Evolutionary conservation across 2,113 vertebrate species (phyloP).

Genomic region (Clarias batrachus): DNA sequence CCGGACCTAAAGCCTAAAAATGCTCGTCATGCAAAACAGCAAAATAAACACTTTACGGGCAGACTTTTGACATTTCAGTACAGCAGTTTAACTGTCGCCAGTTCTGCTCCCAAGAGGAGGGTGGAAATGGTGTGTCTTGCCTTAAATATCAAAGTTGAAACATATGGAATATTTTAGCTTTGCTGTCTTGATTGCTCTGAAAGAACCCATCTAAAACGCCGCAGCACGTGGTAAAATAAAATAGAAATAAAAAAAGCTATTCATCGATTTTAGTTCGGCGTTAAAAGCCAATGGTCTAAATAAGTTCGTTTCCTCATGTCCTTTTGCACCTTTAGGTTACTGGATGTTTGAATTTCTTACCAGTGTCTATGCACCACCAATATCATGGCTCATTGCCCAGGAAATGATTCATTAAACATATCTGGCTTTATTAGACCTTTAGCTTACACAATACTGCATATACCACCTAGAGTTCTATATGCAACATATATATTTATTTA

Average conservation of each 20-base stretch:
- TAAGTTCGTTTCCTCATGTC: background rate
- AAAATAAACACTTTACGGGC: background rate
- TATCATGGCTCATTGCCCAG: background rate
- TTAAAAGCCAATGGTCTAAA: background rate
- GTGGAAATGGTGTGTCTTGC: background rate
- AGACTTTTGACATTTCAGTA: background rate
- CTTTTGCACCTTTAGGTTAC: background rate
- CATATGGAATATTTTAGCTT: background rate
- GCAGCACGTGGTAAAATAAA: background rate
- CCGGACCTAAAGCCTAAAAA: background rate
- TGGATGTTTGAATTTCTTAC: background rate
- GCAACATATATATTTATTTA: background rate
- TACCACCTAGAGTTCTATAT: background rate
- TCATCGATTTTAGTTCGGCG: background rate
- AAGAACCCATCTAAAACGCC: background rate
- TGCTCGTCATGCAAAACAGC: background rate
- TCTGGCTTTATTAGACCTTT: background rate
- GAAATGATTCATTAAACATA: background rate
- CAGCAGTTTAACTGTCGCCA: background rate
- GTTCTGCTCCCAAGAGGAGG: background rate
- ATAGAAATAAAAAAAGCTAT: background rate
- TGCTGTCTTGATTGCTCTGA: background rate
- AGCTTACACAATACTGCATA: background rate
- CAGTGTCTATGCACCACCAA: background rate
- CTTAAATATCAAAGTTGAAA: background rate